Base-by-base conservation (phyloP, 2,113 vertebrate genomes). In the Xenus cinereus region DNA sequence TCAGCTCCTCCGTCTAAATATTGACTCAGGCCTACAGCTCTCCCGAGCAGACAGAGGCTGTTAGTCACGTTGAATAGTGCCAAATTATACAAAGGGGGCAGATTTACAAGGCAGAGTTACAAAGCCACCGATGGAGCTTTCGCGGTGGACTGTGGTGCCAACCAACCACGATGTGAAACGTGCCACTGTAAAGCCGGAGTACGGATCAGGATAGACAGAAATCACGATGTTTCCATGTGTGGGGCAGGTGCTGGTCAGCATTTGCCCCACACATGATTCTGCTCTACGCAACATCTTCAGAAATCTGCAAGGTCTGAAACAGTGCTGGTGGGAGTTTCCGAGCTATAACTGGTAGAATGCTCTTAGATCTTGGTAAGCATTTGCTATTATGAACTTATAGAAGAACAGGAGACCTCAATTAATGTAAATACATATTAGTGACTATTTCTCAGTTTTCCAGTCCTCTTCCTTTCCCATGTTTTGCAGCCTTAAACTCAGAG, bases 1-100 rank as follows among this genome's bases (percentile, higher is more conserved):
- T 93, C 92, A 93, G 91, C 83, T 90, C 91, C 60, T 68, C 92
- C 60, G 0, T 97, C 87, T 95, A 97, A 98, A 97, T 96, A 93
- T 85, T 93, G 95, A 84, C 97, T 93, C 88, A 95, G 89, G 83
- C 46, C 82, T 91, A 59, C 60, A 54, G 67, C 90, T 97, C 90
- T 88, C 74, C 67, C 1, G 3, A 87, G 90, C 69, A 98, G 92
- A 97, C 95, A 98, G 86, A 95, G 87, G 66, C 76, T 77, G 89
- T 93, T 97, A 97, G 87, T 97, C 94, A 97, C 22, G 8, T 73
- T 67, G 41, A 54, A 87, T 7, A 63, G 48, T 95, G 93, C 95
- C 97, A 95, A 95, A 97, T 87, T 80, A 96, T 66, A 95, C 87
- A 92, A 35, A 96, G 67, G 30, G 90, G 73, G 66, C 90, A 72